These are phyloP conservation scores for Aldrovandia affinis DNA, from an alignment of 2,797 vertebrate species.

Conservation along the genomic window DNA sequence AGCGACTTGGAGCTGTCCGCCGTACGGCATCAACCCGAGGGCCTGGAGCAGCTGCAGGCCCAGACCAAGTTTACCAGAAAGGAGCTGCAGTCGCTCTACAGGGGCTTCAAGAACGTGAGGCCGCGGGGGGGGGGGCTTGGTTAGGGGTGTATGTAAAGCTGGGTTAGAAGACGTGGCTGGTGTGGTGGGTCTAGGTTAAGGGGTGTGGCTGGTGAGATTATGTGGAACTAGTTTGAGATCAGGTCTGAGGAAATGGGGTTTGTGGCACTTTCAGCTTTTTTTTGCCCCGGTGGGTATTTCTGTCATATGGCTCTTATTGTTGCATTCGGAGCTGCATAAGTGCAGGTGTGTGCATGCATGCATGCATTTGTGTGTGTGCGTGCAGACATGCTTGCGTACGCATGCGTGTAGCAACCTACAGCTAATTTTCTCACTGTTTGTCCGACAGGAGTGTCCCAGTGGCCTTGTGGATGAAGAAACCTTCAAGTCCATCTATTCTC, in stretches of 20 bases:
- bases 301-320: neutral
- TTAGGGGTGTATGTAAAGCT: too few species aligned
- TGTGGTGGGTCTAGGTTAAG: neutral
- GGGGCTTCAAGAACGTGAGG: constrained; percentile 93
- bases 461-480: constrained; percentile 93
- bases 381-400: neutral
- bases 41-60: constrained; percentile 86
- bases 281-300: too few species aligned
- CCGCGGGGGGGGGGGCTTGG: neutral
- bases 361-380: neutral
- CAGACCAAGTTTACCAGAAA: constrained; percentile 90
- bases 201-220: neutral
- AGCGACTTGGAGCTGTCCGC: constrained; percentile 83
- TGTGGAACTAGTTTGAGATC: too few species aligned
- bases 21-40: constrained; percentile 88
- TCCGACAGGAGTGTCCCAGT: constrained; percentile 87
- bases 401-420: neutral
- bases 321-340: too few species aligned
- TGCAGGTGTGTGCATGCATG: neutral
- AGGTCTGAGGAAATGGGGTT: too few species aligned
- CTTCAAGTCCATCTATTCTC: constrained; percentile 91
- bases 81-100: constrained; percentile 91
- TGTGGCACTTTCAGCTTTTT: too few species aligned
- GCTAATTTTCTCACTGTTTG: constrained; percentile 2
- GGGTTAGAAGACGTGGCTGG: too few species aligned